Evolutionary conservation across 2,888 invertebrate genomes (phyloP), one percentile per base, ranked within the genome.

Genomic region (Eupithecia insigniata): DNA sequence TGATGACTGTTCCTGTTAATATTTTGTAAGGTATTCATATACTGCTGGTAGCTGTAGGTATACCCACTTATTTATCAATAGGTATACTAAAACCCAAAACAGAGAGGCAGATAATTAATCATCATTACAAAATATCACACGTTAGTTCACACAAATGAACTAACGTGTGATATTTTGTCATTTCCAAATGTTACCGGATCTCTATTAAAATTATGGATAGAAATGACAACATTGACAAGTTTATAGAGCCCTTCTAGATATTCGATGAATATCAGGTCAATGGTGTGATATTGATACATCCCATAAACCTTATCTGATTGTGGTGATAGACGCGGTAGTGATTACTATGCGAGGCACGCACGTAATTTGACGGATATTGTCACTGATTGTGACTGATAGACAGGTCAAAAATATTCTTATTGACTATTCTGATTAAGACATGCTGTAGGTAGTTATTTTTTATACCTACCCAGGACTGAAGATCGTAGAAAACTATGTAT

Each of bases 331-430:
- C n/a, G n/a, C n/a, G 67, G 51, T 70, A 72, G 73, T 72, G 73
- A 79, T 76, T 77, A 78, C 70, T 76, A 71, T 78, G 69, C 65
- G 61, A 73, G 68, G 65, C 73, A 73, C 72, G 76, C 73, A 69
- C 68, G 72, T 66, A 72, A 65, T 76, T 75, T 78, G 76, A 79
- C 70, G 77, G 82, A 81, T 84, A 84, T 81, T 75, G 76, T 81
- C 81, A 80, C 81, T 76, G 79, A 84, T 84, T 72, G 62, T 72
- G 51, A 72, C 69, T 66, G 62, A 69, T 74, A 67, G 22, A 62
- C 39, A 69, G 26, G 43, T 67, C 39, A 51, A 67, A 16, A 66
- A 60, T 70, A 66, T 22, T 55, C 26, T 55, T 26, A 55, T 55
- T 55, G 55, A 26, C 55, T 26, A 26, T 55, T 26, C 5, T 55